Base-by-base conservation (phyloP, 53 echinoderm and acorn worm species). In the Henricia sp. region DNA sequence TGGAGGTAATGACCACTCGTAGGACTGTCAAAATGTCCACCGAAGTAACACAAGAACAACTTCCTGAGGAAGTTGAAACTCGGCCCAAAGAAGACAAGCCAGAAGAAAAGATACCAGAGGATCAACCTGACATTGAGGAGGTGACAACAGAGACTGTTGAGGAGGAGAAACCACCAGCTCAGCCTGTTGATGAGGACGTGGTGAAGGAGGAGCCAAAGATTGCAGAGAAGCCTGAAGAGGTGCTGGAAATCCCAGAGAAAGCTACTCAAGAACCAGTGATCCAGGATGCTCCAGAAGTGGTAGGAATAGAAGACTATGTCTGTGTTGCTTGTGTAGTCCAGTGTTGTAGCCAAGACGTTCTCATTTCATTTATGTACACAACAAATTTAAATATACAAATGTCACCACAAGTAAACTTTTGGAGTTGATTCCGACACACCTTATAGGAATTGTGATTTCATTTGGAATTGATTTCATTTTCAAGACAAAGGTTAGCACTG, bases 1-100 rank as follows among this genome's bases (percentile, higher is more conserved):
- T 95, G 41, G 92, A 95, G 67, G 86, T 95, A 19, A 26, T 93
- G 16, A 80, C 87, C n/a, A 82, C 92, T 33, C 88, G 85, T 35
- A 84, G 83, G 62, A 80, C 78, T 10, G 43, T 90, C 67, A 92
- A 85, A 29, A 82, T 92, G 71, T 77, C 92, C n/a, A 63, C 84
- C 56, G 78, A 92, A 56, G 38, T 92, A 8, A 48, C 76, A 2
- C 40, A 71, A 20, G 71, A 84, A 33, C 56, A 70, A 27, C 75
- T 86, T 30, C 75, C 76, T 39, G 75, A 75, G 12, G 76, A 86
- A 67, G 40, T 75, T 67, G 75, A 80, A 25, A 80, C 64, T 46
- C 46, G 33, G n/a, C 84, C 84, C 29, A 68, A 85, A 17, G 76
- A 89, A 30, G 62, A 84, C 52, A n/a, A 28, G 16, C 83, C 70